phyloP scores from a whole-genome alignment of 2,113 vertebrate species.

The Phycodurus eques region DNA sequence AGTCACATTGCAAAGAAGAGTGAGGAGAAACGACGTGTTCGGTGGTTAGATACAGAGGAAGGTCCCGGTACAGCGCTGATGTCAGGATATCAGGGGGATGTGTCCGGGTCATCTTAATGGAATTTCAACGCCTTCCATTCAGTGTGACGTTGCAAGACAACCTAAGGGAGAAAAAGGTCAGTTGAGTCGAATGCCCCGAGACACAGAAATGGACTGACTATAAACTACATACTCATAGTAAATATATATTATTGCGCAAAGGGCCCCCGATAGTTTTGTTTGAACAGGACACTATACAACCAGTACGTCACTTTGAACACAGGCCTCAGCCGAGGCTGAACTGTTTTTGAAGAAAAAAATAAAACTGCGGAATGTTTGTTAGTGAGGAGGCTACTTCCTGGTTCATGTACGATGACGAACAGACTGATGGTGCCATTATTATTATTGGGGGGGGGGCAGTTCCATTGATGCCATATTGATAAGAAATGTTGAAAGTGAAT shows the following conservation, averaged over 20 bases:
- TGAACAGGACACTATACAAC: background rate
- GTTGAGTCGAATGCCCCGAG: conserved; percentile 25
- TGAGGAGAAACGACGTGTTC: conserved; percentile 63
- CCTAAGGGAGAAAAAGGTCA: conserved; percentile 52
- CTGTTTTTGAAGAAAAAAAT: background rate
- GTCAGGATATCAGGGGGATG: conserved; percentile 93
- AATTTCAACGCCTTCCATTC: conserved; percentile 70
- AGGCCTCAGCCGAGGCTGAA: background rate
- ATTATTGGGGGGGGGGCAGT: background rate
- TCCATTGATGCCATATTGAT: background rate
- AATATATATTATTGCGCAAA: background rate
- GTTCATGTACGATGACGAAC: background rate
- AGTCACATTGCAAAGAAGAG: conserved; percentile 80
- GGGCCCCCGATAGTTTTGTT: background rate
- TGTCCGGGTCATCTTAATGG: conserved; percentile 95
- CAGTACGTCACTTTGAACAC: background rate
- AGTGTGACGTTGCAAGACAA: conserved; percentile 66
- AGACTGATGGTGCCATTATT: background rate
- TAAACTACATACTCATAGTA: background rate
- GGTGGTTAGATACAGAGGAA: conserved; percentile 78
- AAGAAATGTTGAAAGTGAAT: background rate
- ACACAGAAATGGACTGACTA: background rate
- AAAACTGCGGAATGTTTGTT: background rate
- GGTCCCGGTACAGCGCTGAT: conserved; percentile 89
- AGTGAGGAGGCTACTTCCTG: background rate